A percentile compares a stretch with the other conserved stretches of the same genome.
Conservation (phyloP, 2,888 invertebrate species). For the Tinea pellionella region DNA sequence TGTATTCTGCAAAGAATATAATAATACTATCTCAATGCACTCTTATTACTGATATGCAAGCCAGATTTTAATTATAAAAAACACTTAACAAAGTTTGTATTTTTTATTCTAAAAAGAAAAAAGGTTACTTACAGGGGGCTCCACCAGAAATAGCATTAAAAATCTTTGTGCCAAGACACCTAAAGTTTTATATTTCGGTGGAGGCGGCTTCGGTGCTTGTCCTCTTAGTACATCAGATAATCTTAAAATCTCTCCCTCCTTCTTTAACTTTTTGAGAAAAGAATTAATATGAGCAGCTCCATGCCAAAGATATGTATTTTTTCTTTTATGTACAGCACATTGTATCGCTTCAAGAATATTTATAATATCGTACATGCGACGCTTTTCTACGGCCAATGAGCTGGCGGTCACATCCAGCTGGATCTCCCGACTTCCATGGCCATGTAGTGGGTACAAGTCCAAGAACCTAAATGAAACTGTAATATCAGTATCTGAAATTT, state of each 20-base stretch:
- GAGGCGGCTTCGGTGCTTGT: conserved; percentile 52
- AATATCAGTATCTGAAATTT: neutral
- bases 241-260: conserved; percentile 64
- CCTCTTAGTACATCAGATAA: conserved; percentile 64
- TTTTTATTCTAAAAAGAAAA: too few species aligned
- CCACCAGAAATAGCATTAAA: conserved; percentile 76
- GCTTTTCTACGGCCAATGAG: conserved; percentile 72
- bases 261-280: conserved; percentile 72
- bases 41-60: too few species aligned
- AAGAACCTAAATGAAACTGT: conserved; percentile 54
- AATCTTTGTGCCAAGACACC: conserved; percentile 78
- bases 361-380: conserved; percentile 79
- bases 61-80: too few species aligned
- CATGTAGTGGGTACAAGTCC: conserved; percentile 64
- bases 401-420: conserved; percentile 74
- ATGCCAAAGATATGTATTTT: conserved; percentile 78
- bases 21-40: too few species aligned
- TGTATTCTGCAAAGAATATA: conserved; percentile 62
- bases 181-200: conserved; percentile 73
- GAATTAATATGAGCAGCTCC: conserved; percentile 71
- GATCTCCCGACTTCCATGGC: conserved; percentile 63
- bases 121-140: conserved; percentile 66
- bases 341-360: conserved; percentile 79
- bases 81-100: too few species aligned
- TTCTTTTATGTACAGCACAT: conserved; percentile 73